Evolutionary conservation across 2,797 vertebrate species (phyloP), one percentile per base, ranked within the genome.

Genomic region (Enteromius viviparus): DNA sequence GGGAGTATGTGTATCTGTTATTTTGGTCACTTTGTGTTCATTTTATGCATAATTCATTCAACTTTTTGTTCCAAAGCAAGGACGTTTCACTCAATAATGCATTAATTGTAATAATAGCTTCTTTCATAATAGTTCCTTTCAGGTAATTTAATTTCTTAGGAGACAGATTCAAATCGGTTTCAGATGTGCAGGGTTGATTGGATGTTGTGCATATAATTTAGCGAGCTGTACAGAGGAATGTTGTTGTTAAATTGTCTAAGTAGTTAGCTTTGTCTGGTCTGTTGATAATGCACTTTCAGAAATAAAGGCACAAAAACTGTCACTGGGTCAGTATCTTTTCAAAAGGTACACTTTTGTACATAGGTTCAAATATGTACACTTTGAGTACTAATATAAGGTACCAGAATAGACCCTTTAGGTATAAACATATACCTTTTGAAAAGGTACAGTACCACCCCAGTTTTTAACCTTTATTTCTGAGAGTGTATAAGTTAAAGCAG

Each of bases 1-100:
- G 65, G 76, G 42, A 82, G 70, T 77, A 40, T 78, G 26, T 78
- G 37, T 53, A 9, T 60, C 40, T 69, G 29, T 49, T 60, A 15
- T 80, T 80, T 69, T 78, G 76, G 6, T 53, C 12, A 55, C 40
- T 84, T 49, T n/a, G 10, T 6, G 6, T 21, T 51, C n/a, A 40
- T 80, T 47, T 62, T 47, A 26, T 42, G 17, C 53, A 72, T n/a
- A n/a, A 80, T 19, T 19, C 26, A 69, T 60, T 29, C 6, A 9
- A 32, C 29, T 17, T 64, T 64, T 64, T 32, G 62, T 64, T 32
- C 62, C 29, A 17, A 64, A 2, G 26, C 60, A 64, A 17, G 32
- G 60, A 32, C 3, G 10, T 77, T 45, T 29, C 26, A 21, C 40
- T n/a, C 29, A 29, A 47, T 64, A 7, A 47, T 12, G 4, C 3